A percentile compares a stretch with the other conserved stretches of the same genome.
Evolutionary conservation across 2,888 invertebrate species (phyloP).

Genomic region (Drosophila lutescens): DNA sequence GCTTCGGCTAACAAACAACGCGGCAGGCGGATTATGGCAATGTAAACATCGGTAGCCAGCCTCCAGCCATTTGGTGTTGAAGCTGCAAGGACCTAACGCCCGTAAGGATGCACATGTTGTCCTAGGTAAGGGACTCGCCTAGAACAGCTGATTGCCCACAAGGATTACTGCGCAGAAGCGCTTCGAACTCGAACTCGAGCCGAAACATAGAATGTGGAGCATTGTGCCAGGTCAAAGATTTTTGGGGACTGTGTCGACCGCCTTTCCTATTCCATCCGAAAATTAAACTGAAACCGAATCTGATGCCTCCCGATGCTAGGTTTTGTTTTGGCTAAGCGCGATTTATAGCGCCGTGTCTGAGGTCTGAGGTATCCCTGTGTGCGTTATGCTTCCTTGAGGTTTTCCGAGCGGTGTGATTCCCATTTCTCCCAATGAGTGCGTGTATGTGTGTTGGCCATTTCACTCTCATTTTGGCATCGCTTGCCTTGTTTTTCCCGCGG

Average conservation of each 20-base stretch:
- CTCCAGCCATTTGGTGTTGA: not conserved
- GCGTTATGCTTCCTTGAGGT: slow-evolving; percentile 32
- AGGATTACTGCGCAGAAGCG: slow-evolving; percentile 50
- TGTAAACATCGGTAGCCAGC: slow-evolving; percentile 19
- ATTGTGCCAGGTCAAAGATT: slow-evolving; percentile 80
- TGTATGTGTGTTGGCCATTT: slow-evolving; percentile 54
- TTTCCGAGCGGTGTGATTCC: slow-evolving; percentile 25
- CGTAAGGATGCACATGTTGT: slow-evolving; percentile 51
- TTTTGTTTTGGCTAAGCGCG: slow-evolving; percentile 76
- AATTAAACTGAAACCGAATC: slow-evolving; percentile 46
- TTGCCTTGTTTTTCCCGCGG: slow-evolving; percentile 51
- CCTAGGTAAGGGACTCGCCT: slow-evolving; percentile 66
- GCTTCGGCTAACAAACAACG: not conserved
- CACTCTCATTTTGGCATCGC: slow-evolving; percentile 66
- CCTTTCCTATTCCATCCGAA: slow-evolving; percentile 30
- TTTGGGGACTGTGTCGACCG: not conserved
- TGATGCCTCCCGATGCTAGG: slow-evolving; percentile 61
- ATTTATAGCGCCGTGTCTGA: slow-evolving; percentile 62
- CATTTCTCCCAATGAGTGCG: slow-evolving; percentile 1
- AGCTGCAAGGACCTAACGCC: slow-evolving; percentile 1
- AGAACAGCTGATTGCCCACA: slow-evolving; percentile 62
- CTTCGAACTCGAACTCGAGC: slow-evolving; percentile 36
- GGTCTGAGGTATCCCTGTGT: slow-evolving; percentile 30
- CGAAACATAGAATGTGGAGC: slow-evolving; percentile 80
- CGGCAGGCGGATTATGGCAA: not conserved